Conservation (phyloP, 2,888 invertebrate species). For the Drosophila longiperda region DNA sequence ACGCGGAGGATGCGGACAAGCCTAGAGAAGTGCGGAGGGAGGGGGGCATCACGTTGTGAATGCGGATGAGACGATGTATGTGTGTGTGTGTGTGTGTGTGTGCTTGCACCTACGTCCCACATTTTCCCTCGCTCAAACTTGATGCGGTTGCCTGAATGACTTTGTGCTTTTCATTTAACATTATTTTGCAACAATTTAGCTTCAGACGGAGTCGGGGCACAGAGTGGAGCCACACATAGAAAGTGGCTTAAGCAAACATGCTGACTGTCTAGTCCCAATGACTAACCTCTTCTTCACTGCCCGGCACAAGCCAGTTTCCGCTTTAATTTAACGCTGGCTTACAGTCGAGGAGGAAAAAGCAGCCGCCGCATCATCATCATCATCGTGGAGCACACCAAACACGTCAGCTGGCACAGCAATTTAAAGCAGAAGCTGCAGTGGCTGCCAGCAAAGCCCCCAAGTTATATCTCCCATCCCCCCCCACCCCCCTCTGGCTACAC, state of each 20-base stretch:
- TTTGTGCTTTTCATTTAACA: slow-evolving; percentile 80
- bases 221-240: slow-evolving; percentile 63
- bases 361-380: slow-evolving; percentile 20
- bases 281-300: slow-evolving; percentile 9
- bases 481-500: slow-evolving; percentile 1
- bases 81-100: slow-evolving; percentile 14
- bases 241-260: slow-evolving; percentile 68
- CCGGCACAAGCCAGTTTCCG: slow-evolving; percentile 69
- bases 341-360: slow-evolving; percentile 26
- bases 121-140: neutral
- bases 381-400: slow-evolving; percentile 5
- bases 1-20: slow-evolving; percentile 47
- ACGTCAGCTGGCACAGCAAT: slow-evolving; percentile 68
- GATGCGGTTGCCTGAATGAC: slow-evolving; percentile 63
- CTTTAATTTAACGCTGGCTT: slow-evolving; percentile 78
- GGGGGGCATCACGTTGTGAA: slow-evolving; percentile 30
- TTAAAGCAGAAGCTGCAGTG: slow-evolving; percentile 63
- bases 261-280: slow-evolving; percentile 29
- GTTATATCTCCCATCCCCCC: neutral
- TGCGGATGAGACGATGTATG: slow-evolving; percentile 31
- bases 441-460: slow-evolving; percentile 8
- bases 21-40: neutral
- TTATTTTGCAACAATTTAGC: slow-evolving; percentile 78
- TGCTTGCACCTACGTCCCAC: neutral
- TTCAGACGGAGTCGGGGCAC: slow-evolving; percentile 18